Evolutionary conservation across 2,797 vertebrate species (phyloP), one percentile per base, ranked within the genome.

Genomic region (Tenualosa ilisha): DNA sequence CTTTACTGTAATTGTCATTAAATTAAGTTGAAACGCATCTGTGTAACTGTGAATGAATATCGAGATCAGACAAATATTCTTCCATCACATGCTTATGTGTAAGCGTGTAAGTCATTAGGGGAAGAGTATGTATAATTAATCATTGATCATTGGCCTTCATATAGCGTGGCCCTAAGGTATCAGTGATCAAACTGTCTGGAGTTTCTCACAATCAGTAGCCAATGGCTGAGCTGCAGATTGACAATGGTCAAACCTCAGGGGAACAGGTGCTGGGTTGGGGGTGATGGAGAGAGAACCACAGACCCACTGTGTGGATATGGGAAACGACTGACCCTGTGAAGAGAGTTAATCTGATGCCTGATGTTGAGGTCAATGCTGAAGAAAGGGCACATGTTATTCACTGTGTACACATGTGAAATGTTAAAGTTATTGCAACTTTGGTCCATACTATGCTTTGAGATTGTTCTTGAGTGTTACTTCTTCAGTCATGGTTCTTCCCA

Each of bases 181-280:
- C 31, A 31, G 31, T 31, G 31, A 31, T 31, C 31, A 31, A 31
- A 31, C 31, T 31, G 31, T 31, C 1, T 31, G 31, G 31, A 92
- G 89, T 94, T 98, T 98, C 97, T 95, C 97, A 98, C 97, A 96
- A 92, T 97, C 87, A 46, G 83, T 53, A 94, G 92, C 97, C 97
- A 97, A 97, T 91, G 88, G 88, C 31, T 31, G 31, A 31, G 31
- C 31, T 31, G 31, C 31, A 84, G 61, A 75, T 84, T 51, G 37
- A 90, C 87, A 90, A 90, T 89, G 51, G 85, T 54, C 75, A 83
- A 59, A 81, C 85, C 88, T 86, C 87, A 81, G 81, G 85, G 85
- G 86, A 85, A 82, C 88, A 90, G 84, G 84, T 40, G 68, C 68
- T 79, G 72, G 31, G 59, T 40, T 79, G 40, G 72, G 40, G 72